These are phyloP conservation scores for Coracopsis vasa DNA, from an alignment of 2,113 vertebrate genomes.

Conservation along the genomic window DNA sequence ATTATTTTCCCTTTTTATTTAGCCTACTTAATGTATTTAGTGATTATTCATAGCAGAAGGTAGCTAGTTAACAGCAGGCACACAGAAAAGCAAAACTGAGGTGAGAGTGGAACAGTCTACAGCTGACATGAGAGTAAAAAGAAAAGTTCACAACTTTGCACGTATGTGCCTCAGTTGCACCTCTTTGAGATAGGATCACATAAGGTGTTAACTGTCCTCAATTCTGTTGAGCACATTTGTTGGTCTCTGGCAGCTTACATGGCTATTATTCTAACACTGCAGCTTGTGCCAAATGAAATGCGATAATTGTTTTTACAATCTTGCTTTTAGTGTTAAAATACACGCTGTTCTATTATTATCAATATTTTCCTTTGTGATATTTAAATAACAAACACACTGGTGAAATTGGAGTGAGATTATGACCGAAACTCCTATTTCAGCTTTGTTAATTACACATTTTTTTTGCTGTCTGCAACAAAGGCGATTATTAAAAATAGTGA, in stretches of 20 bases:
- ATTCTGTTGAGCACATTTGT: background rate
- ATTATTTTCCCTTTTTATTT: background rate
- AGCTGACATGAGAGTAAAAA: background rate
- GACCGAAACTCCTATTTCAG: background rate
- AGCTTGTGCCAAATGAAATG: background rate
- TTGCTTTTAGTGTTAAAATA: background rate
- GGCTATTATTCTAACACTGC: background rate
- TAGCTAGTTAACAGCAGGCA: background rate
- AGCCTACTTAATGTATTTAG: background rate
- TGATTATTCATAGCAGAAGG: background rate
- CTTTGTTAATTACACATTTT: background rate
- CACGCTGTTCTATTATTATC: background rate
- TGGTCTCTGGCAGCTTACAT: background rate
- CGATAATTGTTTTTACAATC: background rate
- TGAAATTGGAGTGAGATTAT: background rate
- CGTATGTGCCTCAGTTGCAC: fast-evolving
- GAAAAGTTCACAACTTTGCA: background rate
- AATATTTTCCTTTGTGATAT: background rate
- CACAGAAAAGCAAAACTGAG: background rate
- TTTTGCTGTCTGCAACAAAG: background rate
- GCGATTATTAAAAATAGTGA: background rate
- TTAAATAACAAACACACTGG: background rate
- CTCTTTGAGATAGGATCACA: background rate
- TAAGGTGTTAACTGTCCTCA: background rate
- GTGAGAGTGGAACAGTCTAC: background rate